Conservation (phyloP, 2,888 invertebrate genomes). For the Cybosia mesomella region DNA sequence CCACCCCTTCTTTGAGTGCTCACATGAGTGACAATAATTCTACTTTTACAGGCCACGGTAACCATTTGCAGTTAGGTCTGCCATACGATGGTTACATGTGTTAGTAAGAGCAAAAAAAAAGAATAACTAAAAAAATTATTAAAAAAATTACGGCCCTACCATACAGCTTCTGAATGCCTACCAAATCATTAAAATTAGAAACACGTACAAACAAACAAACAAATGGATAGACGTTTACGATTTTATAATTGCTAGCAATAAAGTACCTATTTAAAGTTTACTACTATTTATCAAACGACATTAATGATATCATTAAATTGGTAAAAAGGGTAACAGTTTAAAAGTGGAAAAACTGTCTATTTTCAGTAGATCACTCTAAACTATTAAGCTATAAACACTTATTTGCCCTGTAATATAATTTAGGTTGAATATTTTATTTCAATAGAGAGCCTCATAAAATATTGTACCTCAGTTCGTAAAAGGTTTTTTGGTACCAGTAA, state of each 20-base stretch:
- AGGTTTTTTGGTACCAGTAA: neutral
- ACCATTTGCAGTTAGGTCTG: neutral
- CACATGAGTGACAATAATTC: neutral
- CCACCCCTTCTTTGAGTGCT: too few species aligned
- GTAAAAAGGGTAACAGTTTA: neutral
- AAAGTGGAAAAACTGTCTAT: neutral
- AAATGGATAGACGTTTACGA: neutral
- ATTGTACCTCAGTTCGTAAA: constrained; percentile 10
- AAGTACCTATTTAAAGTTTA: neutral
- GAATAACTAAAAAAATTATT: neutral
- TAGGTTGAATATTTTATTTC: neutral
- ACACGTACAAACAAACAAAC: neutral
- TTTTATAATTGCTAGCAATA: neutral
- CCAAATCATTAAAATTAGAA: neutral
- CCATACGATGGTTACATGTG: too few species aligned
- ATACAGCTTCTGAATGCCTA: neutral
- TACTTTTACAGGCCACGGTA: neutral
- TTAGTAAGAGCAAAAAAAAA: neutral
- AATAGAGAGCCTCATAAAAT: neutral
- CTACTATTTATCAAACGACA: neutral
- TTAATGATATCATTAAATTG: neutral
- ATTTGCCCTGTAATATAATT: neutral
- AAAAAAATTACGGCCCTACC: neutral
- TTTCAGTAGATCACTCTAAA: neutral
- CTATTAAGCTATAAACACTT: neutral